Evolutionary conservation across 2,113 vertebrate genomes (phyloP), one percentile per base, ranked within the genome.

Genomic region (Neogobius melanostomus): DNA sequence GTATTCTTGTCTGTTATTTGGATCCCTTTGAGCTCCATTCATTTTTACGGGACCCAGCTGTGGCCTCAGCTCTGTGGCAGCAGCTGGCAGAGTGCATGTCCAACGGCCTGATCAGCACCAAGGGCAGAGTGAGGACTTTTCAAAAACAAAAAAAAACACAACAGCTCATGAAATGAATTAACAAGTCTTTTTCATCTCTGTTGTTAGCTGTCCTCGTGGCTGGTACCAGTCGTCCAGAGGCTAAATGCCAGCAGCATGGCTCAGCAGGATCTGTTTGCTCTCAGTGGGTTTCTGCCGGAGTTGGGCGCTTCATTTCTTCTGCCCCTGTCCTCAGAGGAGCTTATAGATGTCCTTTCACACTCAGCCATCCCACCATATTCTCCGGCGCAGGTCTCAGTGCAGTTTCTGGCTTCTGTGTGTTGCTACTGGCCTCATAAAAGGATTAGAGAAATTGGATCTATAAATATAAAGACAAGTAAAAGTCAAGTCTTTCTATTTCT

Each of bases 1-100:
- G 95, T 49, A 69, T 88, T 51, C 90, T 97, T 0, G 88, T 90
- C 1, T 96, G 96, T 82, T 96, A 95, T 89, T 75, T 95, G 88
- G 95, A 89, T 70, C 92, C 92, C 2, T 91, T 91, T 50, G 92
- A 95, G 7, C 84, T 97, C 52, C 91, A 87, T 65, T 86, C 81
- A 15, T 85, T 93, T 82, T 89, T 94, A 11, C 90, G 90, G 57
- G 77, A 93, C 69, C 87, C 73, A 46, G 80, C 93, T 53, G 88
- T 90, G 8, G 87, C 89, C 63, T 88, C 87, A 3, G 67, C 81
- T 0, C 88, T 95, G 48, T 93, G 94, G 92, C 91, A 82, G 71
- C 93, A 93, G 68, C 91, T 96, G 73, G 89, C 94, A 69, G 88
- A 85, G 15, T 97, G 95, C 74, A 89, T 93, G 0, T 93, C 93